Percentiles rank a stretch among this genome's conserved stretches.
phyloP scores from a whole-genome alignment of 2,797 vertebrate species.

The Betta splendens region DNA sequence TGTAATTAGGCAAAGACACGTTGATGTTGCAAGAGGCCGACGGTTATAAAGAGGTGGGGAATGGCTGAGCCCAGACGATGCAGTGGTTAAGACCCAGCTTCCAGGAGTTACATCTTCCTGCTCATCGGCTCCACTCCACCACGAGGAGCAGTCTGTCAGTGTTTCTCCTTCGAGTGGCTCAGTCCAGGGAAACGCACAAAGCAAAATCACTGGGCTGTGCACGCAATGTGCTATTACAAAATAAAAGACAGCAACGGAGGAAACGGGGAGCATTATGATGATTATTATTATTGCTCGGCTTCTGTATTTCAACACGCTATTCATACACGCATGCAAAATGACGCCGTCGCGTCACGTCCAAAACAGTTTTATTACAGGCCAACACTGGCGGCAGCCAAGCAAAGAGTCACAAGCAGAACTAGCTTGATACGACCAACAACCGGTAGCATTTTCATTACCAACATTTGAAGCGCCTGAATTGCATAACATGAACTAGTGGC shows the following conservation, averaged over 20 bases:
- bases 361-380: no score
- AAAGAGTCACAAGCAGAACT: no score
- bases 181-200: slow-evolving; percentile 1
- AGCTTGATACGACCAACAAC: no score
- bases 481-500: no score
- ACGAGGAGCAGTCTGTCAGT: slow-evolving; percentile 7
- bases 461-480: no score
- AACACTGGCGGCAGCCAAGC: no score
- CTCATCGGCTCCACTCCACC: slow-evolving; percentile 11
- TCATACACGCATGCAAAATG: slow-evolving; percentile 10
- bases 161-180: background rate
- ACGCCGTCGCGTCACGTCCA: background rate
- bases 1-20: slow-evolving; percentile 24
- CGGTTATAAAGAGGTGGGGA: slow-evolving; percentile 14
- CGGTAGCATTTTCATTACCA: no score
- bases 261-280: slow-evolving; percentile 1
- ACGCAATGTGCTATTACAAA: slow-evolving; percentile 6
- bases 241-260: slow-evolving; percentile 8
- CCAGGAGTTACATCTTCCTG: background rate
- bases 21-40: slow-evolving; percentile 15
- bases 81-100: slow-evolving; percentile 11
- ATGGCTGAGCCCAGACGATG: slow-evolving; percentile 26
- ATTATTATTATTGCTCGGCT: slow-evolving; percentile 2
- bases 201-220: slow-evolving; percentile 8
- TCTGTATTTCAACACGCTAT: background rate